Conservation (phyloP, 2,797 vertebrate genomes). For the Ceryle rudis region DNA sequence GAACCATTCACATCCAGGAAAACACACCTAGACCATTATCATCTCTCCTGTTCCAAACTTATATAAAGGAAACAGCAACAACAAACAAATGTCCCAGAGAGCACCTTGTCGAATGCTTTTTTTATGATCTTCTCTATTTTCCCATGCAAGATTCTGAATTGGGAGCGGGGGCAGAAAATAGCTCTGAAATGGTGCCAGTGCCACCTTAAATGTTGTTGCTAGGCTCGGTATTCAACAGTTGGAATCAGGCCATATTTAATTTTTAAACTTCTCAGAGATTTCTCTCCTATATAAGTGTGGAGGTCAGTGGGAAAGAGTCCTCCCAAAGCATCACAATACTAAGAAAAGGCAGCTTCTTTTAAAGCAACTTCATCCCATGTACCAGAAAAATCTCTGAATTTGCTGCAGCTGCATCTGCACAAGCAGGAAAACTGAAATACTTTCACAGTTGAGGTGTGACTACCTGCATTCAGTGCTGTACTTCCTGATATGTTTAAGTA, state of each 20-base stretch:
- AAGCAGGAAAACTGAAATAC: not conserved
- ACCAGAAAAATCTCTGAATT: not conserved
- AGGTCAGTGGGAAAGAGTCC: not conserved
- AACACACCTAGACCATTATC: not conserved
- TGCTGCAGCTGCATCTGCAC: not conserved
- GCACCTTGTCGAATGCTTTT: not conserved
- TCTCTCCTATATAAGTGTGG: not conserved
- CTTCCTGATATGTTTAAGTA: not conserved
- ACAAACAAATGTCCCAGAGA: not conserved
- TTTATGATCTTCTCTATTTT: not conserved
- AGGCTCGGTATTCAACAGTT: not conserved
- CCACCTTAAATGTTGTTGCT: not conserved
- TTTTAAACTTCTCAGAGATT: not conserved
- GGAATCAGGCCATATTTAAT: not conserved
- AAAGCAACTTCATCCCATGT: not conserved
- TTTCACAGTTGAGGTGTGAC: not conserved
- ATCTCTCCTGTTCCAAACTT: not conserved
- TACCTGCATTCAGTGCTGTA: not conserved
- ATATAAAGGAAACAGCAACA: not conserved
- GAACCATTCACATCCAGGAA: not conserved
- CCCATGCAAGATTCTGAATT: not conserved
- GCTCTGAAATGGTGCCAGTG: not conserved
- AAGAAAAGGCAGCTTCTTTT: not conserved
- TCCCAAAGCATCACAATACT: not conserved
- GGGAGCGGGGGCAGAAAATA: not conserved